Conservation (phyloP, 2,113 vertebrate species). For the Picathartes gymnocephalus region DNA sequence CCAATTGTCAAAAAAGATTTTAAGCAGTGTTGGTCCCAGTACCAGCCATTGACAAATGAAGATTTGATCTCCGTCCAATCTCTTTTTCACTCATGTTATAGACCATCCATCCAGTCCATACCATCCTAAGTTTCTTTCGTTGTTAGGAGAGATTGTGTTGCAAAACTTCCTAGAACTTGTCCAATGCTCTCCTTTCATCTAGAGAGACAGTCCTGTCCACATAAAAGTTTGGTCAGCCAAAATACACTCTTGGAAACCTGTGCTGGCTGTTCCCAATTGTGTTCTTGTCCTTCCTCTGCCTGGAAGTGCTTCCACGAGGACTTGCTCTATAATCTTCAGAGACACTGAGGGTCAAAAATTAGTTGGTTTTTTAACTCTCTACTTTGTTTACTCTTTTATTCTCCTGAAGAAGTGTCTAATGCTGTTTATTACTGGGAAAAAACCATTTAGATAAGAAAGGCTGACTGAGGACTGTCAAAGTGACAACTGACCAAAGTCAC, state of each 20-base stretch:
- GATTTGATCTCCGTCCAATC: not conserved
- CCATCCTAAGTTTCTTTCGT: not conserved
- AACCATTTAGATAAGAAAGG: not conserved
- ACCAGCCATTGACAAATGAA: not conserved
- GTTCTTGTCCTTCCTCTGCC: not conserved
- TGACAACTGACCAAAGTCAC: not conserved
- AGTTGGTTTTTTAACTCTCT: not conserved
- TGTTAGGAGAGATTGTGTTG: not conserved
- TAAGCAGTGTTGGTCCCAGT: not conserved
- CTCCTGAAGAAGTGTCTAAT: not conserved
- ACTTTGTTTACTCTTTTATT: not conserved
- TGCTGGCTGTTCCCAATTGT: accelerated
- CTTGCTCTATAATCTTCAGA: not conserved
- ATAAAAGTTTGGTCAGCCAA: not conserved
- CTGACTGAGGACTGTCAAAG: not conserved
- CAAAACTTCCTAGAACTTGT: not conserved
- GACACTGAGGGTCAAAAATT: not conserved
- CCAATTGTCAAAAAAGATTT: not conserved
- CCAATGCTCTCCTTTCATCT: not conserved
- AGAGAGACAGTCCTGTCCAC: not conserved
- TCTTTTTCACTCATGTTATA: not conserved
- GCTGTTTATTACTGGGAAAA: not conserved
- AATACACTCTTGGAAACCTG: not conserved
- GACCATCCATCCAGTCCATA: not conserved
- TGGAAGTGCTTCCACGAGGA: not conserved